Base-by-base conservation (phyloP, 2,797 vertebrate species). In the Trachops cirrhosus region DNA sequence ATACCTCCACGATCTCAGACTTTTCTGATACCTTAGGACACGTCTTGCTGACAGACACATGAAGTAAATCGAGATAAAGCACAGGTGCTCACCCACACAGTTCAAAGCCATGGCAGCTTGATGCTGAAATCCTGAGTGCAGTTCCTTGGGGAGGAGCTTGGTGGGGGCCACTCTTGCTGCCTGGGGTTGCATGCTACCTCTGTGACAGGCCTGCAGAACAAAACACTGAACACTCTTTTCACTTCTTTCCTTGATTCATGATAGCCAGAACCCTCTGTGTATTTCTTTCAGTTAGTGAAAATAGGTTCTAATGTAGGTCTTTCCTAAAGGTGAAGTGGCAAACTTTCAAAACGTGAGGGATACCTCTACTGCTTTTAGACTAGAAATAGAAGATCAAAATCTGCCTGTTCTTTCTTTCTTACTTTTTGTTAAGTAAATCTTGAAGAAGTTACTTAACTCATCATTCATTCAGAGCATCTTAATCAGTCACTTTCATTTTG, bases 401-500 rank as follows among this genome's bases (percentile, higher is more conserved):
- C 10, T 82, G 3, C 68, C 34, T 64, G 0, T 86, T 82, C 24
- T 59, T 73, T 89, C 32, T 32, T 6, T 22, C 74, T 79, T 68
- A 50, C n/a, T 85, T 90, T 86, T 83, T 73, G 29, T 73, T 88
- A 41, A 83, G 46, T 54, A 80, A 50, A 89, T 79, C 48, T 92
- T 96, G 67, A 77, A 39, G 64, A 89, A 50, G 6, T 80, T 87
- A 59, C n/a, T 64, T 84, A 57, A 93, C 22, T 80, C 50, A 14
- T 83, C 41, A 62, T 80, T 87, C 57, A 87, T 75, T 89, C 82
- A 83, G 48, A 79, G 41, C 91, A 11, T 68, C 29, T 71, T 82
- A 39, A 32, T 84, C 64, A 67, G 46, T 95, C 59, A 48, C 87
- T 97, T 95, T 46, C 5, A 9, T 90, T 91, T 91, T 88, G 46